phyloP scores from a whole-genome alignment of 2,888 invertebrate species.

The Phortica okadai region DNA sequence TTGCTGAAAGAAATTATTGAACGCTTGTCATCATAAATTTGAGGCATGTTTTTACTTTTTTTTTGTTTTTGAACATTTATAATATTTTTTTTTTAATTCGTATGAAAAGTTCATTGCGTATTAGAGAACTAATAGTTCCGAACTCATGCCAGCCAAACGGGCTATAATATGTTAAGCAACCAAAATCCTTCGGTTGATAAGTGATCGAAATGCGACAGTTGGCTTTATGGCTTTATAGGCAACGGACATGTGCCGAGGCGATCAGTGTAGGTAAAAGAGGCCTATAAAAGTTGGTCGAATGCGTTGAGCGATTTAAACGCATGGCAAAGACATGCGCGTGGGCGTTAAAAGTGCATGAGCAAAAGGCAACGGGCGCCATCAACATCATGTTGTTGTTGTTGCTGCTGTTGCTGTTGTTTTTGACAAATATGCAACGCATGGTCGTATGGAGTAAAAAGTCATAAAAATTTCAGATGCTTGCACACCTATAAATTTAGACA shows the following conservation, averaged over 20 bases:
- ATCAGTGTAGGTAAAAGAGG: neutral
- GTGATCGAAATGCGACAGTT: slow-evolving; percentile 33
- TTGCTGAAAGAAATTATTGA: slow-evolving; percentile 24
- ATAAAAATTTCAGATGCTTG: slow-evolving; percentile 19
- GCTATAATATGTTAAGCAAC: neutral
- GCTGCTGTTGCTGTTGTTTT: neutral
- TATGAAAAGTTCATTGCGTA: neutral
- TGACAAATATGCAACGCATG: slow-evolving; percentile 30
- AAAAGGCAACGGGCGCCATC: neutral
- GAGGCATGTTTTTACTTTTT: neutral
- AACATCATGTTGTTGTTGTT: neutral
- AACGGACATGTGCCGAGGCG: neutral
- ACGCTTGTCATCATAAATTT: slow-evolving; percentile 19
- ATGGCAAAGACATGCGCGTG: neutral
- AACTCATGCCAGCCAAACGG: too few relatives aligned
- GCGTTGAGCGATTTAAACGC: slow-evolving; percentile 26
- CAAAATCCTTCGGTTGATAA: neutral
- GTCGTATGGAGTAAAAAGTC: neutral
- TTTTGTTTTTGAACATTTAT: neutral
- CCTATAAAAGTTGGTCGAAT: slow-evolving; percentile 8
- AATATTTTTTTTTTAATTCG: neutral
- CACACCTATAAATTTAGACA: slow-evolving; percentile 30
- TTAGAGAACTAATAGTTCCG: neutral
- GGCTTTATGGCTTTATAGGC: slow-evolving; percentile 25
- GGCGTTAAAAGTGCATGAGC: neutral